Evolutionary conservation across 30 jellyfish, hydroid and myxozoan genomes (phyloP).

Genomic region (Mastigias papua): DNA sequence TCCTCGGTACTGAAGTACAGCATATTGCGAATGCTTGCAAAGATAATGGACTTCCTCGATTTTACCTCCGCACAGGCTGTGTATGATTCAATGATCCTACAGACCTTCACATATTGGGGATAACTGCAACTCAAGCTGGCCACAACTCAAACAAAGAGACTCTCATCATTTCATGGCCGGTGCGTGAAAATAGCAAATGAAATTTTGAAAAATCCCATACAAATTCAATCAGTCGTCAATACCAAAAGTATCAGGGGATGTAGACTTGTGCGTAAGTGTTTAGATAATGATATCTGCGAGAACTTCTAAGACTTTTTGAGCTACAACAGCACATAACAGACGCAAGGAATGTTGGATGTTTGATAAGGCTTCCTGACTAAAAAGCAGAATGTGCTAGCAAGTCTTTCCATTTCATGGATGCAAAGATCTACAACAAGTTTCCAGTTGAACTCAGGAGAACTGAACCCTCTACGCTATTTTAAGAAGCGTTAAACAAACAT

Average conservation of each 20-base stretch:
- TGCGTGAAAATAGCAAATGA: constrained; percentile 34
- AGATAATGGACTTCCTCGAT: too few relatives aligned
- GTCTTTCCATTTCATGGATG: not conserved
- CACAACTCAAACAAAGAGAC: constrained; percentile 47
- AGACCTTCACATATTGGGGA: constrained; percentile 48
- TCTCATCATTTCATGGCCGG: constrained; percentile 54
- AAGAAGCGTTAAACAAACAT: not conserved
- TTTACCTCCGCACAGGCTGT: constrained; percentile 62
- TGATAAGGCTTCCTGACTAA: not conserved
- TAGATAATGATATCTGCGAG: not conserved
- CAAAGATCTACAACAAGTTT: not conserved
- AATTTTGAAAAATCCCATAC: constrained; percentile 32
- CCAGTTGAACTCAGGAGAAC: not conserved
- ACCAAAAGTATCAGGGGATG: constrained; percentile 53
- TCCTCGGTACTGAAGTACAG: too few relatives aligned
- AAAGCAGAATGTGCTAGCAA: not conserved
- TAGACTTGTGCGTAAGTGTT: constrained; percentile 51
- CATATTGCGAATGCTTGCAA: too few relatives aligned
- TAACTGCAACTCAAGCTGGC: constrained; percentile 26
- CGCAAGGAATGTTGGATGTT: not conserved
- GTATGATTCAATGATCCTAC: constrained; percentile 58
- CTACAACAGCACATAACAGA: not conserved
- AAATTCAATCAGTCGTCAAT: constrained; percentile 52
- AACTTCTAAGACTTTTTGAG: not conserved
- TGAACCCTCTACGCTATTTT: not conserved